Evolutionary conservation across 1,140 invertebrate genomes (phyloP), one percentile per base, ranked within the genome.

Genomic region (Brachionus plicatilis): DNA sequence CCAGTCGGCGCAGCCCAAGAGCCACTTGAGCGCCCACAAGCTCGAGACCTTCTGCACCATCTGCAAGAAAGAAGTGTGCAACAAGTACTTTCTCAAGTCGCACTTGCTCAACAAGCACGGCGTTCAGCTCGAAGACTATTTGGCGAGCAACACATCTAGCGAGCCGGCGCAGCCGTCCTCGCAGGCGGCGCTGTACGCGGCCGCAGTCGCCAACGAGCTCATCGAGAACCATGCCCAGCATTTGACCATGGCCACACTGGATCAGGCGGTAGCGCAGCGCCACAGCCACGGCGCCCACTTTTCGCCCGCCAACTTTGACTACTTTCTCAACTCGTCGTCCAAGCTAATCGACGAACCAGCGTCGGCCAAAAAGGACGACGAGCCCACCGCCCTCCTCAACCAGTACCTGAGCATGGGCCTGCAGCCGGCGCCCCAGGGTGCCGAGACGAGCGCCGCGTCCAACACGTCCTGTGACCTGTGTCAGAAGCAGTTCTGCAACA

Each of bases 1-100:
- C 24, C 33, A 60, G 24, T 37, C 45, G 20, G 29, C 53, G 41
- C 53, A 82, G 43, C 43, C 79, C 12, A 65, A 60, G 24, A 20
- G 50, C 11, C n/a, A 50, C 8, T 29, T 76, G 47, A 76, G 47
- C 27, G 17, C 17, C 11, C 41, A 76, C 14, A 76, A 76, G 29
- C 20, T 76, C 0, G 96, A 97, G 90, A 96, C 95, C 2, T 98
- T 96, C 88, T 97, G 96, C 89, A 90, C 90, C 79, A 86, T 92
- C 47, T 93, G 92, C 88, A 88, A 91, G 80, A 89, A 91, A 85
- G 91, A 92, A 86, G 91, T 92, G 85, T 92, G 92, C 75, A 90
- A 90, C 84, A 90, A 89, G 82, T 90, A 90, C 84, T 90, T 89
- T 85, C 85, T 90, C 20, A 60, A 68, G 76, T 68, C 83, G 9